phyloP scores from a whole-genome alignment of 2,888 invertebrate species.

The Aporophyla lueneburgensis region DNA sequence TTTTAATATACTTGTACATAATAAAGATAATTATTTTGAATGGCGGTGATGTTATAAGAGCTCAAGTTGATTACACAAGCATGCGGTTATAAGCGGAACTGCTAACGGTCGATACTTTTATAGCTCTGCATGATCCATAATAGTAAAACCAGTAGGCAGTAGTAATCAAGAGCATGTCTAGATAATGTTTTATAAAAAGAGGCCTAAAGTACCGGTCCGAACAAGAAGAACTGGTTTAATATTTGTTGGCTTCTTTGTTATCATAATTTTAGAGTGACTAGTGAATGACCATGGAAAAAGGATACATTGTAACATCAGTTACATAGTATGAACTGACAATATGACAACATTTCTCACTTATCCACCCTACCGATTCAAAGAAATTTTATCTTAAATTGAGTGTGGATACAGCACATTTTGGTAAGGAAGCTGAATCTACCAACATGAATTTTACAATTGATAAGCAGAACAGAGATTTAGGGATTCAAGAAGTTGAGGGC shows the following conservation, averaged over 20 bases:
- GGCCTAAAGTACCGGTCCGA: neutral
- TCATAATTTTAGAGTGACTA: constrained; percentile 19
- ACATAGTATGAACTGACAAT: no score
- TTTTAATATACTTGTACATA: no score
- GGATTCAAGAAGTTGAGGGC: neutral
- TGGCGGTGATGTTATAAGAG: neutral
- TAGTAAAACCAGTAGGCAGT: constrained; percentile 53
- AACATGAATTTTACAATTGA: neutral
- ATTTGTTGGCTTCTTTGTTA: constrained; percentile 28
- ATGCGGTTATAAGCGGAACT: constrained; percentile 32
- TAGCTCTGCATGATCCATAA: constrained; percentile 40
- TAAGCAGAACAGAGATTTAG: neutral
- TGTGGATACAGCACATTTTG: neutral
- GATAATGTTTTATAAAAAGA: constrained; percentile 48
- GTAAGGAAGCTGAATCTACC: neutral
- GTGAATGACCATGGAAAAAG: neutral
- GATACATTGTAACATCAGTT: neutral
- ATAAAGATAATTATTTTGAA: neutral
- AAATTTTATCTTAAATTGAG: neutral
- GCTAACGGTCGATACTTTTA: constrained; percentile 45
- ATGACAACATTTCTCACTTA: no score
- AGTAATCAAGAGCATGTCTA: constrained; percentile 53
- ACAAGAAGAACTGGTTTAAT: constrained; percentile 48
- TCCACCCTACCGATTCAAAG: neutral
- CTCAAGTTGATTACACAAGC: constrained; percentile 30